phyloP scores from a whole-genome alignment of 2,797 vertebrate species.

The Enteromius mattozi region DNA sequence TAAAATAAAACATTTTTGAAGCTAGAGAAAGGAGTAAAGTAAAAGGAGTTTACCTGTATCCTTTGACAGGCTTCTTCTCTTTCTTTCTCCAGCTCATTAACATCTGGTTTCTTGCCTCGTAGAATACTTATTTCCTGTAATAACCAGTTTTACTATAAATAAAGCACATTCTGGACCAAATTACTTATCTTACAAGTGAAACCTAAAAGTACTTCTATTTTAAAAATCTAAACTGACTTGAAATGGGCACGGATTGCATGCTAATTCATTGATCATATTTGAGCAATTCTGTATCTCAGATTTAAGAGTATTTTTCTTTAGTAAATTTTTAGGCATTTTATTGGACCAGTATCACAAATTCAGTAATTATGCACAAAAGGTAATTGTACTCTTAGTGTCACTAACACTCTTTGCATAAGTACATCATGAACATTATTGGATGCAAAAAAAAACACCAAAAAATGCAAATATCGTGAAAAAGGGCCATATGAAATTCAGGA shows the following conservation, averaged over 20 bases:
- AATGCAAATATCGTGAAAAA: background rate
- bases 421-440: background rate
- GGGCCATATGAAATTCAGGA: background rate
- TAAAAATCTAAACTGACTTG: background rate
- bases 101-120: conserved; percentile 82
- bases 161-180: background rate
- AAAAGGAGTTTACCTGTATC: conserved; percentile 82
- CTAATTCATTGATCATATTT: background rate
- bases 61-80: conserved; percentile 85
- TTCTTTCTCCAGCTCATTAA: conserved; percentile 80
- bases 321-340: background rate
- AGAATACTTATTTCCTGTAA: conserved; percentile 90
- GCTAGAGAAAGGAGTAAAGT: background rate
- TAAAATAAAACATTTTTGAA: background rate
- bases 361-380: background rate
- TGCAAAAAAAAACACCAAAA: background rate
- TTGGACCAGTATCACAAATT: background rate
- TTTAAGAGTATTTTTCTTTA: background rate
- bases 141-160: conserved; percentile 9
- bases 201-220: too few species aligned
- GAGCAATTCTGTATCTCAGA: background rate
- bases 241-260: background rate
- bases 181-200: background rate
- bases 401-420: background rate
- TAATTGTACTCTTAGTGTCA: background rate